Conservation (phyloP, 2,797 vertebrate species). For the Helostoma temminkii region DNA sequence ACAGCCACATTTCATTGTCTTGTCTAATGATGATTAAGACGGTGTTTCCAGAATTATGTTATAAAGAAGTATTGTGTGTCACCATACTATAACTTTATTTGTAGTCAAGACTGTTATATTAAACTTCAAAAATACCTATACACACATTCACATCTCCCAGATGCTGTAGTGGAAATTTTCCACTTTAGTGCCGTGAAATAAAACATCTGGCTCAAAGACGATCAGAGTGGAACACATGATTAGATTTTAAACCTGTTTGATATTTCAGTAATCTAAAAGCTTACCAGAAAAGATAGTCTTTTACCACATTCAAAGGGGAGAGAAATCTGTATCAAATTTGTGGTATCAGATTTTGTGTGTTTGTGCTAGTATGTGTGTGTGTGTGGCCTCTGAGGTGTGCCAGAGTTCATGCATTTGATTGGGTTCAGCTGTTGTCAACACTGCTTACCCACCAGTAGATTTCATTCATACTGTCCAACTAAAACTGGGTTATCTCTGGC, state of each 20-base stretch:
- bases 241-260: slow-evolving; percentile 15
- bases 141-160: slow-evolving; percentile 13
- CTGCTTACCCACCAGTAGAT: not conserved
- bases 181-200: slow-evolving; percentile 29
- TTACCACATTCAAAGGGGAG: slow-evolving; percentile 25
- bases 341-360: not conserved
- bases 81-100: slow-evolving; percentile 37
- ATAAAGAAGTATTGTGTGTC: slow-evolving; percentile 21
- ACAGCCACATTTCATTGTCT: slow-evolving; percentile 15
- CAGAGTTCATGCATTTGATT: slow-evolving; percentile 39
- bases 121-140: slow-evolving; percentile 47
- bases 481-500: not conserved
- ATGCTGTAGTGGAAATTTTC: slow-evolving; percentile 13
- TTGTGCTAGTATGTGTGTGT: slow-evolving; percentile 3
- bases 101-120: slow-evolving; percentile 44
- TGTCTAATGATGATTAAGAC: slow-evolving; percentile 48
- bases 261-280: slow-evolving; percentile 9
- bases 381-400: slow-evolving; percentile 3
- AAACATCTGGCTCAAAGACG: slow-evolving; percentile 58
- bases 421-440: slow-evolving; percentile 39
- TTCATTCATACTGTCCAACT: slow-evolving; percentile 3
- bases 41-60: slow-evolving; percentile 16
- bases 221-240: slow-evolving; percentile 19
- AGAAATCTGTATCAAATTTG: slow-evolving; percentile 38
- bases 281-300: slow-evolving; percentile 18